Evolutionary conservation across 2,797 vertebrate genomes (phyloP), one percentile per base, ranked within the genome.

Genomic region (Vespertilio murinus): DNA sequence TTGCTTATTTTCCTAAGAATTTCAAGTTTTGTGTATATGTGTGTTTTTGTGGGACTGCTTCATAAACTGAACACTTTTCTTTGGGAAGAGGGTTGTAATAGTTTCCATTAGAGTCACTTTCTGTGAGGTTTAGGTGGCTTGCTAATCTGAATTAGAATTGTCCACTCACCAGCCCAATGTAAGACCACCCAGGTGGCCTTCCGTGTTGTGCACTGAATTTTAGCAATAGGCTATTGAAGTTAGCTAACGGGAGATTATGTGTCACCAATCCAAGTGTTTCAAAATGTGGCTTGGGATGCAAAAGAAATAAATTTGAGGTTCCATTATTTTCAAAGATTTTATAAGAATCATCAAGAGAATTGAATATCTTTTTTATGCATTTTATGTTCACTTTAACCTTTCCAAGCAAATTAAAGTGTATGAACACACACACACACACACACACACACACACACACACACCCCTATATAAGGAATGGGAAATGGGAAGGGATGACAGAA

Each of bases 1-100:
- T 97, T 97, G 93, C 97, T 97, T 97, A 97, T 94, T 95, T 97
- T 98, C 96, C 79, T 95, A 95, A 93, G 91, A 97, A 96, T 98
- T 97, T 42, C 89, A 45, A 97, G 91, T 85, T 90, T 96, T 96
- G 87, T 95, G 59, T 97, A 84, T 78, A 52, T 88, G 88, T 93
- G 38, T 89, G 38, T 95, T 49, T 89, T 81, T 94, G 69, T 79
- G 75, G 40, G 25, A 86, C 56, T 89, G 70, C 79, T 87, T 94
- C 54, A 79, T 88, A 96, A 90, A 69, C 64, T 69, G 78, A 88
- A 94, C 12, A 61, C 30, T 75, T 95, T 96, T 65, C 90, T 78
- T 93, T 73, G 35, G 20, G 18, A 33, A 14, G 49, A 25, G 17
- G 4, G 23, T 59, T 88, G 52, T 49, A 70, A 33, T 59, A 77